A percentile compares a stretch with the other conserved stretches of the same genome.
These are phyloP conservation scores for Cathartes aura DNA, from an alignment of 2,113 vertebrate species.

Conservation along the genomic window DNA sequence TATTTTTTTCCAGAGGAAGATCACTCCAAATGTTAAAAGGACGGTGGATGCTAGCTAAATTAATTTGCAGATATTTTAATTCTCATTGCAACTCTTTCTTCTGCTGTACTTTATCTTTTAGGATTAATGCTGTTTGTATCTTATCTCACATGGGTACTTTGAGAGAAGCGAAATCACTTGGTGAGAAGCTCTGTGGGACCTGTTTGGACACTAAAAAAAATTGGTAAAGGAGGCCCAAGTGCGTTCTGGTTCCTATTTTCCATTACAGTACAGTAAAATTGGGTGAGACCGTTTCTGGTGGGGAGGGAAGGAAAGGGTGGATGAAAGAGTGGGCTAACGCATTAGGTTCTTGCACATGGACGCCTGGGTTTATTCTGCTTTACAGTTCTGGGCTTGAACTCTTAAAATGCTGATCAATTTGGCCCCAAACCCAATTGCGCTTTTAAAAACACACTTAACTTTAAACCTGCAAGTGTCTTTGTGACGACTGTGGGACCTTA, in stretches of 20 bases:
- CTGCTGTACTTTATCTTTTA: background rate
- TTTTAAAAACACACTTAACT: background rate
- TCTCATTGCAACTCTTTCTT: background rate
- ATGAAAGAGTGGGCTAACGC: background rate
- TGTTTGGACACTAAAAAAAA: background rate
- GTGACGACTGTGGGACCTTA: background rate
- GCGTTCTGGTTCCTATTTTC: conserved; percentile 6
- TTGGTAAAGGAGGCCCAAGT: background rate
- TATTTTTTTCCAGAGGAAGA: conserved; percentile 50
- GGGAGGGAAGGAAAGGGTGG: conserved; percentile 36
- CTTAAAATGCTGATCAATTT: background rate
- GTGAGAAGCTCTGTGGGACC: background rate
- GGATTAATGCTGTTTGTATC: background rate
- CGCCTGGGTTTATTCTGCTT: background rate
- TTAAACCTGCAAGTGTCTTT: background rate
- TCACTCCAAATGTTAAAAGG: conserved; percentile 29
- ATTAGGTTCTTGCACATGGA: background rate
- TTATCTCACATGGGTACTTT: background rate
- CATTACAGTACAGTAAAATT: conserved; percentile 17
- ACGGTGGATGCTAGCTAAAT: background rate
- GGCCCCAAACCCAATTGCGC: background rate
- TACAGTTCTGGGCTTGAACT: background rate
- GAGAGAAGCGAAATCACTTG: background rate
- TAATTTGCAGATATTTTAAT: conserved; percentile 22
- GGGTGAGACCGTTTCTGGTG: conserved; percentile 32